Evolutionary conservation across 2,113 vertebrate genomes (phyloP).

Genomic region (Columba livia): DNA sequence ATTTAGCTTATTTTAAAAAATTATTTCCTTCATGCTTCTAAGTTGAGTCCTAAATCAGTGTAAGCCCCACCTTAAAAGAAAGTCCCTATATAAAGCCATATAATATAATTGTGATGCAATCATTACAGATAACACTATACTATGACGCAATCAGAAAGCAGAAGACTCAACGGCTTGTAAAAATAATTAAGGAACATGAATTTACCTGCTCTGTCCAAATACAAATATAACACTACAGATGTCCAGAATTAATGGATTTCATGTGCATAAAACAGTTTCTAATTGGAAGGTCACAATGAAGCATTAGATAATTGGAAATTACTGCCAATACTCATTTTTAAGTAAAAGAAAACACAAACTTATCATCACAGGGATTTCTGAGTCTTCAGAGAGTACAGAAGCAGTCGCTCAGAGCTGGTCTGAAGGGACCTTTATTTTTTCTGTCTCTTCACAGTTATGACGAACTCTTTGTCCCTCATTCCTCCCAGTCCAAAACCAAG

Average conservation of each 20-base stretch:
- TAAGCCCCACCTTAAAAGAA: background rate
- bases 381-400: constrained; percentile 11
- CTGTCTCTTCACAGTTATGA: background rate
- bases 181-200: constrained; percentile 19
- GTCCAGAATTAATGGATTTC: background rate
- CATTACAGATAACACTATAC: background rate
- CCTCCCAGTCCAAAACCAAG: background rate
- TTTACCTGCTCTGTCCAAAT: constrained; percentile 35
- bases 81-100: background rate
- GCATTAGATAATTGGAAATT: background rate
- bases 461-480: background rate
- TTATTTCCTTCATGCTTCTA: background rate
- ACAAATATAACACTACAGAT: background rate
- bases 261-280: background rate
- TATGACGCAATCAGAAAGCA: background rate
- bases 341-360: background rate
- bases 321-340: background rate
- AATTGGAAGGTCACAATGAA: background rate
- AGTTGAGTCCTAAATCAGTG: background rate
- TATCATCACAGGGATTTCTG: background rate
- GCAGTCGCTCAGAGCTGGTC: constrained; percentile 34
- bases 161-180: background rate
- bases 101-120: background rate
- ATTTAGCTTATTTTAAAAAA: background rate
- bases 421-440: constrained; percentile 6